Percentiles rank a stretch among this genome's conserved stretches.
Conservation (phyloP, 2,113 vertebrate genomes). For the Actinemys pallida region DNA sequence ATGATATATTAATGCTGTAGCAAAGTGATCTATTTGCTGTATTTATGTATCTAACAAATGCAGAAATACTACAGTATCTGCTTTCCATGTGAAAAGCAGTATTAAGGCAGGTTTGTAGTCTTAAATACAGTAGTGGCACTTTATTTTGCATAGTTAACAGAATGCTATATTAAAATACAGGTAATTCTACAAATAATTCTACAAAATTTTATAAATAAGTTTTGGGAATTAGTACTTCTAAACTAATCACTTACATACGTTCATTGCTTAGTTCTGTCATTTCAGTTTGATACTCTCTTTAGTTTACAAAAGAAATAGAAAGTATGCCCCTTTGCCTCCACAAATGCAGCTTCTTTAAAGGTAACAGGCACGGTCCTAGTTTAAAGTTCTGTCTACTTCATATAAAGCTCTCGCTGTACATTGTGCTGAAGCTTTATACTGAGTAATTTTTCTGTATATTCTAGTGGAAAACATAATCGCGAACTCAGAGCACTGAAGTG, state of each 20-base stretch:
- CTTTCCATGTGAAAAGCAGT: conserved; percentile 12
- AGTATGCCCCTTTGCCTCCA: background rate
- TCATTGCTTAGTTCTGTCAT: background rate
- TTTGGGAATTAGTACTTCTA: background rate
- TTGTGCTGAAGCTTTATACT: background rate
- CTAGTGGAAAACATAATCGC: background rate
- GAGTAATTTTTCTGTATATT: background rate
- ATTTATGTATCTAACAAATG: background rate
- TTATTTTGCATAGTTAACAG: background rate
- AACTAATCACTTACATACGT: background rate
- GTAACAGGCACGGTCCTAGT: background rate
- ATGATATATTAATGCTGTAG: background rate
- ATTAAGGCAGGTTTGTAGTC: background rate
- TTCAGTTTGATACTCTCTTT: background rate
- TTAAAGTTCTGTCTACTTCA: conserved; percentile 29
- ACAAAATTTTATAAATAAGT: background rate
- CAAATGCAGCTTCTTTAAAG: background rate
- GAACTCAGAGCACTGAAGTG: background rate
- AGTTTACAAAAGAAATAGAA: background rate
- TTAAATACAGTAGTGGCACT: background rate
- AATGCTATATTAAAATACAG: background rate
- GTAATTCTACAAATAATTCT: background rate
- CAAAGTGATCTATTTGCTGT: background rate
- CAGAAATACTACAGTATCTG: conserved; percentile 14
- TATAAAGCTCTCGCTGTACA: background rate